These are phyloP conservation scores for Eublepharis macularius DNA, from an alignment of 2,113 vertebrate species.

Conservation along the genomic window DNA sequence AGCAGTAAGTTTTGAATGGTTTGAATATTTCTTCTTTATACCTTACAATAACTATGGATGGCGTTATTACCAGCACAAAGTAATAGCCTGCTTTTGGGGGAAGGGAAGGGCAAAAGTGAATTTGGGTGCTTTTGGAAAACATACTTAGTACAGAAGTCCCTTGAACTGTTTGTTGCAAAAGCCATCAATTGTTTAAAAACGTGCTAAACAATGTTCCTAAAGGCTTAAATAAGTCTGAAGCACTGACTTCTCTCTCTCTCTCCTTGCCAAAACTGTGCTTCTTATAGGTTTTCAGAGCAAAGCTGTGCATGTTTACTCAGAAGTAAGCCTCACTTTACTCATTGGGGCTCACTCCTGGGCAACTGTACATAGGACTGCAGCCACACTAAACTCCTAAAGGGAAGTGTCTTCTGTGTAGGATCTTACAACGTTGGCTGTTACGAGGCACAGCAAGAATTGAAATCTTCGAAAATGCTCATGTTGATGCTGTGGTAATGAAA, in stretches of 20 bases:
- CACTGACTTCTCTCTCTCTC: no score
- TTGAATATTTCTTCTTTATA: background rate
- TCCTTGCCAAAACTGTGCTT: background rate
- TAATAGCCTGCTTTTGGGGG: background rate
- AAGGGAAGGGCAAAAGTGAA: no score
- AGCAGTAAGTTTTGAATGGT: background rate
- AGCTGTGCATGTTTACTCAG: no score
- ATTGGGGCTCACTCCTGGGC: no score
- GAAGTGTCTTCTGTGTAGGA: background rate
- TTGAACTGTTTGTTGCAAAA: background rate
- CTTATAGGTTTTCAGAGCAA: background rate
- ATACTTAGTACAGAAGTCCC: background rate
- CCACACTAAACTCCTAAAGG: no score
- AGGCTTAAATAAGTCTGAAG: no score
- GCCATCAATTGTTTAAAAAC: background rate
- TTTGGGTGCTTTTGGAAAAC: background rate
- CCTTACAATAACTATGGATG: no score
- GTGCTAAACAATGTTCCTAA: background rate
- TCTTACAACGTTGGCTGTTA: background rate
- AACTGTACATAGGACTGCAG: no score
- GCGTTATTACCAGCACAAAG: no score
- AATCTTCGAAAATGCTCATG: background rate
- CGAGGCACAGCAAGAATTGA: background rate
- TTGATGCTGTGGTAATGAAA: background rate
- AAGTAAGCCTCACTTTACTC: no score